Conservation (phyloP, 2,113 vertebrate species). For the Crocuta crocuta region DNA sequence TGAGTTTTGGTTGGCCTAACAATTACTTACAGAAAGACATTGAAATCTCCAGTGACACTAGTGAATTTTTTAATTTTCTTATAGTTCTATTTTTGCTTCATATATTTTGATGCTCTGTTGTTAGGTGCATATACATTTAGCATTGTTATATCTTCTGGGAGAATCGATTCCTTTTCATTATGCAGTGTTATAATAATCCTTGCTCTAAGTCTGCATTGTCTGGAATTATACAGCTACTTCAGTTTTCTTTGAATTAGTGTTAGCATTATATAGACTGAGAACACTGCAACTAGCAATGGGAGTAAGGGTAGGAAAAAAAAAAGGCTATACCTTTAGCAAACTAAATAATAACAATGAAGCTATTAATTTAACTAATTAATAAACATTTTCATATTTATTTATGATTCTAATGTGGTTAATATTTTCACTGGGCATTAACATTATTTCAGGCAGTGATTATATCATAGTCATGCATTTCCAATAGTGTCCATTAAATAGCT, state of each 20-base stretch:
- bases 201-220: not conserved
- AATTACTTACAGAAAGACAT: not conserved
- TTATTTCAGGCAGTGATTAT: not conserved
- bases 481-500: not conserved
- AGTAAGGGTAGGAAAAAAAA: not conserved
- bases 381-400: not conserved
- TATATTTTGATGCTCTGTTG: not conserved
- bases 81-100: not conserved
- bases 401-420: not conserved
- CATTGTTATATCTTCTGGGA: not conserved
- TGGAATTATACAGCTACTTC: not conserved
- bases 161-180: not conserved
- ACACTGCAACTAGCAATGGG: not conserved
- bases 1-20: not conserved
- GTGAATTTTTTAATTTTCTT: not conserved
- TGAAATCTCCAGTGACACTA: not conserved
- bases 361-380: not conserved
- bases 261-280: not conserved
- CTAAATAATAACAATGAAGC: not conserved
- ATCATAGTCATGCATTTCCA: not conserved
- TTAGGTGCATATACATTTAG: not conserved
- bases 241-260: not conserved
- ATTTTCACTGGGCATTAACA: not conserved
- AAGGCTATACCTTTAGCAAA: not conserved
- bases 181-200: not conserved